Evolutionary conservation across 2,797 vertebrate genomes (phyloP), one percentile per base, ranked within the genome.

Genomic region (Apogon hyalosoma): DNA sequence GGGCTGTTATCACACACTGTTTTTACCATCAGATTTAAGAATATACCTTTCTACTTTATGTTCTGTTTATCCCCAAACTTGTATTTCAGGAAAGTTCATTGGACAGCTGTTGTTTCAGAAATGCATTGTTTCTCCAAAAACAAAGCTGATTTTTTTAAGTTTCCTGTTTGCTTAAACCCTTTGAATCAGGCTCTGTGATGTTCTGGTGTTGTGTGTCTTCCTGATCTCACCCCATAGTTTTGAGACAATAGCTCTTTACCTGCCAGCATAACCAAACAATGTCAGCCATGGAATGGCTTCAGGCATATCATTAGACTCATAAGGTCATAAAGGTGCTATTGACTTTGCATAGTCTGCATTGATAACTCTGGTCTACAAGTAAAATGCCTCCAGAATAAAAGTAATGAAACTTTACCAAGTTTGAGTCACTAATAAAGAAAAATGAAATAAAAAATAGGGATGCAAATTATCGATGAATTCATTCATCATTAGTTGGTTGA

Each of bases 221-320:
- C 73, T 71, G 71, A 64, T 63, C 16, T 63, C 57, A 19, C 28
- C 41, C 24, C 0, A 14, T 40, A 33, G 21, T 62, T 63, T 53
- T 1, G 8, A 60, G 71, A 81, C 78, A 81, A 77, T 69, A 39
- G 53, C 36, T 31, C 14, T 52, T 49, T 15, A 71, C 18, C 28
- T 71, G 69, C 68, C 57, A 71, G 55, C 15, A 16, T 36, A 36
- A 36, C 33, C 33, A 36, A 36, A 36, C 33, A 9, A 36, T 10
- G 9, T 36, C 33, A 36, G 10, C 7, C 9, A 10, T 36, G 33
- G 33, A 10, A 36, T 5, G 33, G 33, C 9, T 36, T 36, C 7
- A 36, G 9, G 9, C 33, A 36, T 1, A 9, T 36, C 3, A 36
- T 36, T 36, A 36, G 33, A 36, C 33, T 36, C 9, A 9, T 10